phyloP scores from a whole-genome alignment of 1,140 invertebrate species.

The Phortica variegata region DNA sequence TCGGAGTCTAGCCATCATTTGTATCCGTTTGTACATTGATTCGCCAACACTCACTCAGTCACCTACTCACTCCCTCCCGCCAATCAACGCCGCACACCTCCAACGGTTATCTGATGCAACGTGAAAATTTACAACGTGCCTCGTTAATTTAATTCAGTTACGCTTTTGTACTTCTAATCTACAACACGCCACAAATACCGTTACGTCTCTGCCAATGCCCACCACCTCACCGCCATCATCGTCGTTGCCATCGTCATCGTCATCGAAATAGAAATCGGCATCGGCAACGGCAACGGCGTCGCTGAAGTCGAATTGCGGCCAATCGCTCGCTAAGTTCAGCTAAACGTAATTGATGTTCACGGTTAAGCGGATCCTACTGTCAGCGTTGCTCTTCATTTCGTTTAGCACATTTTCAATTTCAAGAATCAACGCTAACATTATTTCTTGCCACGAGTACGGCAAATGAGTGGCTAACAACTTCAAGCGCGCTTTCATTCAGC shows the following conservation, averaged over 20 bases:
- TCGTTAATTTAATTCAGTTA: slow-evolving; percentile 53
- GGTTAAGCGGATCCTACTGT: slow-evolving; percentile 18
- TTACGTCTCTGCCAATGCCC: slow-evolving; percentile 11
- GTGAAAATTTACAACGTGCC: slow-evolving; percentile 41
- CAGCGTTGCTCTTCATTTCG: slow-evolving; percentile 34
- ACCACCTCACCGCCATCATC: neutral
- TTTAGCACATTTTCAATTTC: slow-evolving; percentile 31
- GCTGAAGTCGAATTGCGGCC: too few relatives aligned
- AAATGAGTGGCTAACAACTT: slow-evolving; percentile 22
- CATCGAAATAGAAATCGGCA: slow-evolving; percentile 36
- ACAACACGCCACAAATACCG: too few relatives aligned
- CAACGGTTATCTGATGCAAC: slow-evolving; percentile 48
- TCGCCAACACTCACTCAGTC: neutral
- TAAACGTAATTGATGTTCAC: slow-evolving; percentile 51
- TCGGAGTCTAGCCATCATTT: slow-evolving; percentile 17
- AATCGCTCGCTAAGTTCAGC: slow-evolving; percentile 49
- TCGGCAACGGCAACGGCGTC: too few relatives aligned
- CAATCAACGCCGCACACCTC: slow-evolving; percentile 30
- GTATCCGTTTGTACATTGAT: slow-evolving; percentile 1
- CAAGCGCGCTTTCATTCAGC: slow-evolving; percentile 3
- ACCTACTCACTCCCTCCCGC: slow-evolving; percentile 26
- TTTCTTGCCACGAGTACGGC: too few relatives aligned
- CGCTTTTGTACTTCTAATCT: slow-evolving; percentile 7
- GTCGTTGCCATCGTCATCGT: neutral
- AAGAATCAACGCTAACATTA: too few relatives aligned